A percentile compares a stretch with the other conserved stretches of the same genome.
Conservation (phyloP, 30 jellyfish, hydroid and myxozoan species). For the Chironex yamaguchii region DNA sequence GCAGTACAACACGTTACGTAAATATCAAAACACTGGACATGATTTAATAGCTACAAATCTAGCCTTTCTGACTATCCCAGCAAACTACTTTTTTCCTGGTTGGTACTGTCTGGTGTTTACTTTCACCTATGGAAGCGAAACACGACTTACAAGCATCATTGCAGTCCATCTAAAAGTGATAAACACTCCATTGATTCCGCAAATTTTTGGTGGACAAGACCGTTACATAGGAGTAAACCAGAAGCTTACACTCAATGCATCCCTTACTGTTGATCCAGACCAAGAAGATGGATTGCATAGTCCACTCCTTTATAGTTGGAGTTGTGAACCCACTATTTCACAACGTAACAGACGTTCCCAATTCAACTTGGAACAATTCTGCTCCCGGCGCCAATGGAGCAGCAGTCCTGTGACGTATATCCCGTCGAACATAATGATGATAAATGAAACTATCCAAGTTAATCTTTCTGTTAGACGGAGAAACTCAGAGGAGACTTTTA, state of each 20-base stretch:
- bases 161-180: conserved; percentile 49
- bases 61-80: conserved; percentile 83
- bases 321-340: too few relatives aligned
- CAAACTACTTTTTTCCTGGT: conserved; percentile 73
- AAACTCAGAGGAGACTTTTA: too few relatives aligned
- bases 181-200: conserved; percentile 77
- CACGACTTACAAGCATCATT: conserved; percentile 8
- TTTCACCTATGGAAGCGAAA: conserved; percentile 64
- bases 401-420: too few relatives aligned
- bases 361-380: too few relatives aligned
- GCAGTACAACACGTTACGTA: neutral
- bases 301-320: conserved; percentile 55
- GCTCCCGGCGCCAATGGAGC: too few relatives aligned
- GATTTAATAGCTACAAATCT: conserved; percentile 4
- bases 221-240: conserved; percentile 72
- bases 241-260: conserved; percentile 58
- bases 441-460: too few relatives aligned
- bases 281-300: neutral
- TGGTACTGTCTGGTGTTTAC: conserved; percentile 68
- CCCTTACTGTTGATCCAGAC: conserved; percentile 77
- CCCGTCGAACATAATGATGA: too few relatives aligned
- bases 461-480: too few relatives aligned
- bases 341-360: too few relatives aligned
- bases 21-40: neutral
- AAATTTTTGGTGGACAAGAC: conserved; percentile 72